Conservation (phyloP, 2,888 invertebrate genomes). For the Protodeltote pygarga region DNA sequence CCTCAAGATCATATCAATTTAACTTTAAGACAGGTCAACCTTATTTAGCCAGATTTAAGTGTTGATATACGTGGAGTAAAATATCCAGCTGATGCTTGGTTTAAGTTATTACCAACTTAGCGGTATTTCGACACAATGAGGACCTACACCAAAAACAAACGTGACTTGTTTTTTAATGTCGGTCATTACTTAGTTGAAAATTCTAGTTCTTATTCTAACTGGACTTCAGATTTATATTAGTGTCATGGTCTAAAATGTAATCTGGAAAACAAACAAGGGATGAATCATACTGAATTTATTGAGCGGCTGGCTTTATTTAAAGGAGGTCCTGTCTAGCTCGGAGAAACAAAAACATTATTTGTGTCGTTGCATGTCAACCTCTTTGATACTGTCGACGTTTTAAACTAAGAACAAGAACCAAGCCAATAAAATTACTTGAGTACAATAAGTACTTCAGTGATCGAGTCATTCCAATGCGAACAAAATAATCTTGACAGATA, state of each 20-base stretch:
- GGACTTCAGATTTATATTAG: slow-evolving; percentile 35
- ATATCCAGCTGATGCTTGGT: slow-evolving; percentile 29
- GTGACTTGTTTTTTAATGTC: slow-evolving; percentile 43
- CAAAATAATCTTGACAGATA: slow-evolving; percentile 26
- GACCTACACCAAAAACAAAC: slow-evolving; percentile 46
- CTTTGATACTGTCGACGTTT: slow-evolving; percentile 7
- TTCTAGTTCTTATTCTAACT: slow-evolving; percentile 21
- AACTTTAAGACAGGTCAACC: slow-evolving; percentile 33
- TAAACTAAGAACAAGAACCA: not conserved
- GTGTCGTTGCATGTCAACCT: slow-evolving; percentile 3
- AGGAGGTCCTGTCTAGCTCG: not conserved
- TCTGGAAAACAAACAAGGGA: slow-evolving; percentile 3
- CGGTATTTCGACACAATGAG: slow-evolving; percentile 39
- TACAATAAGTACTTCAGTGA: not conserved
- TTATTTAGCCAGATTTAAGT: slow-evolving; percentile 26
- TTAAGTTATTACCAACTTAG: slow-evolving; percentile 39
- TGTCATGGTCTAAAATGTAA: slow-evolving; percentile 17
- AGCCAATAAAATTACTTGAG: not conserved
- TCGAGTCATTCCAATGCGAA: slow-evolving; percentile 19
- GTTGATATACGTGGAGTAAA: slow-evolving; percentile 21
- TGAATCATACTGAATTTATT: slow-evolving; percentile 17
- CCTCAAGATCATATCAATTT: slow-evolving; percentile 18
- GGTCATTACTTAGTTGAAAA: slow-evolving; percentile 19
- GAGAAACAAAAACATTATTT: slow-evolving; percentile 4
- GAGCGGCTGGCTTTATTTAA: not conserved